Conservation (phyloP, 2,888 invertebrate genomes). For the Lamellibrachia columna region DNA sequence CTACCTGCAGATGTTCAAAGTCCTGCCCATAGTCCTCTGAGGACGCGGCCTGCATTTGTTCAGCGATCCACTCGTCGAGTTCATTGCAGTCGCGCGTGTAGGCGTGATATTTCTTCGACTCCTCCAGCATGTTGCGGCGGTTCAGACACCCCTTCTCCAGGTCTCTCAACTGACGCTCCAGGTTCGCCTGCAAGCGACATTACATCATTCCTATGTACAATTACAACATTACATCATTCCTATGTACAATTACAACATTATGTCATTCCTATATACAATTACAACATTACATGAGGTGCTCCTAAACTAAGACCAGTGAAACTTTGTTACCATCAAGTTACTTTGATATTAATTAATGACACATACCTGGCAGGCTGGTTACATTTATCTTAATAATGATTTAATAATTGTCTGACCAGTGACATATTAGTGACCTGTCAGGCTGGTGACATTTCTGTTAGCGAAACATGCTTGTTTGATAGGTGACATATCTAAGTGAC, state of each 20-base stretch:
- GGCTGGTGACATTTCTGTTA: too few species aligned
- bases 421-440: too few species aligned
- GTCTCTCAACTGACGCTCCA: constrained; percentile 74
- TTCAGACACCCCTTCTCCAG: constrained; percentile 33
- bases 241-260: background rate
- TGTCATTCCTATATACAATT: background rate
- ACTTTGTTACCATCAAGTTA: too few species aligned
- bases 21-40: constrained; percentile 98
- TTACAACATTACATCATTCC: background rate
- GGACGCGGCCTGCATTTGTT: constrained; percentile 88
- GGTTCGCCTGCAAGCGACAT: constrained; percentile 38
- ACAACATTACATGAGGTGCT: too few species aligned
- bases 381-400: too few species aligned
- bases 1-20: constrained; percentile 86
- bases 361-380: background rate
- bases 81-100: constrained; percentile 74
- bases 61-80: constrained; percentile 92
- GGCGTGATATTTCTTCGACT: constrained; percentile 82
- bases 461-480: background rate
- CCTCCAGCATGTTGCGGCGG: constrained; percentile 86
- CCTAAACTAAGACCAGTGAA: too few species aligned
- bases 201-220: background rate
- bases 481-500: background rate
- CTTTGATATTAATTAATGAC: background rate
- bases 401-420: too few species aligned